Percentiles rank a stretch among this genome's conserved stretches.
Conservation (phyloP, 2,113 vertebrate genomes). For the Caranx ignobilis region DNA sequence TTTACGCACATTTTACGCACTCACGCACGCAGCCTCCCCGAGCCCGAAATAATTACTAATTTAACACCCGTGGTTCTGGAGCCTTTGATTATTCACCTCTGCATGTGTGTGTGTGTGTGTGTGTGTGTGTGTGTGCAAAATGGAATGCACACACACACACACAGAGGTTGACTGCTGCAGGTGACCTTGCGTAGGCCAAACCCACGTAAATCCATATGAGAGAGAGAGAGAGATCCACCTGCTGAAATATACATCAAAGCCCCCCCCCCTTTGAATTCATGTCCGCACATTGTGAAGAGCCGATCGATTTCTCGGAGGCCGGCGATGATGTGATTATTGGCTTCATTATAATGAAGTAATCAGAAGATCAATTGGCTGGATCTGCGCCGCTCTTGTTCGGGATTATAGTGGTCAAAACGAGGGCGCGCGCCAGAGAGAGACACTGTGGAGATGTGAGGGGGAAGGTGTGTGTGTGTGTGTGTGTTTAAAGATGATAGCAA, state of each 20-base stretch:
- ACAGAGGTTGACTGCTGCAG: conserved; percentile 50
- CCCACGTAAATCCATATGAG: conserved; percentile 55
- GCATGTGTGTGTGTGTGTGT: no score
- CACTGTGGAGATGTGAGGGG: not conserved
- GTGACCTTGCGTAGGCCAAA: conserved; percentile 71
- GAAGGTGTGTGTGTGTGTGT: not conserved
- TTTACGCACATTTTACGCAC: conserved; percentile 66
- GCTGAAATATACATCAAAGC: conserved; percentile 81
- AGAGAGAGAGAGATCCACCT: conserved; percentile 68
- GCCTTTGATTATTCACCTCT: conserved; percentile 59
- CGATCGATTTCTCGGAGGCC: conserved; percentile 76
- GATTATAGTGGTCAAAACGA: conserved; percentile 43
- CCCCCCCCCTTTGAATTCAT: conserved; percentile 59
- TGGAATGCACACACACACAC: no score
- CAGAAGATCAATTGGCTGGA: conserved; percentile 82
- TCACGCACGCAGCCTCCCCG: conserved; percentile 12
- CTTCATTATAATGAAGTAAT: conserved; percentile 85
- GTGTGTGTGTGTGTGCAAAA: not conserved
- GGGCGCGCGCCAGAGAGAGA: not conserved
- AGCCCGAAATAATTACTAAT: conserved; percentile 59
- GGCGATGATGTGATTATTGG: conserved; percentile 83
- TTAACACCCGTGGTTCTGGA: conserved; percentile 44
- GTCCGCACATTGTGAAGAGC: conserved; percentile 71
- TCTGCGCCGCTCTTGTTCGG: conserved; percentile 60
- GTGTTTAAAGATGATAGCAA: not conserved